A percentile compares a stretch with the other conserved stretches of the same genome.
phyloP scores from a whole-genome alignment of 1,140 invertebrate species.

The Linepithema humile region DNA sequence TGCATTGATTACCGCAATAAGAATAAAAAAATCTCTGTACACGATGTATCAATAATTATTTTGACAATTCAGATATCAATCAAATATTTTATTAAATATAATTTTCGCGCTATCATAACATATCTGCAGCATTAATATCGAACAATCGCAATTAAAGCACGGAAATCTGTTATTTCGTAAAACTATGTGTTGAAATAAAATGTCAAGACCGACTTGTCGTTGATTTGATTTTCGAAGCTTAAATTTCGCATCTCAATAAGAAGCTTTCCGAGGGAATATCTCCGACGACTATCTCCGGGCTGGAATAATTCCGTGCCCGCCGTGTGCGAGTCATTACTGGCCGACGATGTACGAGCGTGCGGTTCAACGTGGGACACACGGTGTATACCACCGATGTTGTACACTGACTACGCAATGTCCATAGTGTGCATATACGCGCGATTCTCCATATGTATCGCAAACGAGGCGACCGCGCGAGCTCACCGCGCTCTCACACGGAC shows the following conservation, averaged over 20 bases:
- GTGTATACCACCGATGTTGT: background rate
- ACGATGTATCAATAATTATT: too few relatives aligned
- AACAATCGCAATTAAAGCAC: background rate
- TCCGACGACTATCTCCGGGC: slow-evolving; percentile 25
- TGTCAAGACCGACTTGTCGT: background rate
- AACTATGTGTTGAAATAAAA: background rate
- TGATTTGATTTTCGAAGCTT: slow-evolving; percentile 34
- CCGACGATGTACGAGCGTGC: slow-evolving; percentile 40
- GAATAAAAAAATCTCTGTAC: background rate
- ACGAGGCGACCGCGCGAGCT: slow-evolving; percentile 21
- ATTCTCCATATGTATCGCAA: slow-evolving; percentile 6
- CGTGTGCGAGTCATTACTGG: slow-evolving; percentile 49
- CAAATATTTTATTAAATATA: background rate
- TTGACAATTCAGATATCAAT: background rate
- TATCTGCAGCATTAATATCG: background rate
- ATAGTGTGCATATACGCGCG: background rate
- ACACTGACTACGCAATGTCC: background rate
- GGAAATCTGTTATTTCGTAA: background rate
- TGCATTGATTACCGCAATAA: background rate
- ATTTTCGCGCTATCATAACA: background rate
- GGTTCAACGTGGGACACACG: slow-evolving; percentile 33
- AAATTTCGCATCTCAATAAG: slow-evolving; percentile 32
- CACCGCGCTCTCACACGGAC: slow-evolving; percentile 7
- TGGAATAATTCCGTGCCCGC: slow-evolving; percentile 5
- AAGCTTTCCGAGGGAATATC: slow-evolving; percentile 36